phyloP scores from a whole-genome alignment of 2,113 vertebrate species.

The Cavia porcellus region DNA sequence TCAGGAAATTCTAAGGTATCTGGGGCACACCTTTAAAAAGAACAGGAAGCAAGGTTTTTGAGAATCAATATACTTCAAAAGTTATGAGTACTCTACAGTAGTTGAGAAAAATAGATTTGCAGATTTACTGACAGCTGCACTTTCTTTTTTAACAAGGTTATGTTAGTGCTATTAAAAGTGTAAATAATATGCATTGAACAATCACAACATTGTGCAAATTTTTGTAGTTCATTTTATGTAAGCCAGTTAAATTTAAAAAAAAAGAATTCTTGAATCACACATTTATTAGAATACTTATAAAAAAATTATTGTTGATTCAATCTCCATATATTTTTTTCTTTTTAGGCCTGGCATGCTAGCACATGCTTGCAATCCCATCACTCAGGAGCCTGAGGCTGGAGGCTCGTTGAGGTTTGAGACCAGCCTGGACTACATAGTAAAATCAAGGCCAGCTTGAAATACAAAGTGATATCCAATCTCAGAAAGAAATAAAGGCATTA shows the following conservation, averaged over 20 bases:
- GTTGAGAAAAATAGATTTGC: not conserved
- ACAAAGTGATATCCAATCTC: no score
- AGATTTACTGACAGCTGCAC: not conserved
- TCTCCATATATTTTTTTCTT: not conserved
- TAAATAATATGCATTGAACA: not conserved
- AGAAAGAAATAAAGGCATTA: no score
- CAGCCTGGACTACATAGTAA: not conserved
- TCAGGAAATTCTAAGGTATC: not conserved
- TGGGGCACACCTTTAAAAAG: not conserved
- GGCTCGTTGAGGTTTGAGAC: not conserved
- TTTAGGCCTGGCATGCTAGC: not conserved
- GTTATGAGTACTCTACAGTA: not conserved
- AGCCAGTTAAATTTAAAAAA: not conserved
- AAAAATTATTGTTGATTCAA: not conserved
- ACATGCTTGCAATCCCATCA: not conserved
- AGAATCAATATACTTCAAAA: not conserved
- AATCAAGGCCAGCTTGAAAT: no score
- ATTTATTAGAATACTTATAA: not conserved
- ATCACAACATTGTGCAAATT: not conserved
- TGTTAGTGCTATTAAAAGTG: not conserved
- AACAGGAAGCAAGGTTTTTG: not conserved
- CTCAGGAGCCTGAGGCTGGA: not conserved
- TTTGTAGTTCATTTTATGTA: not conserved
- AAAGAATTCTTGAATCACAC: not conserved
- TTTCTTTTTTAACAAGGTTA: not conserved